phyloP scores from a whole-genome alignment of 64 coral and sea anemone genomes.

The Astreopora myriophthalma region DNA sequence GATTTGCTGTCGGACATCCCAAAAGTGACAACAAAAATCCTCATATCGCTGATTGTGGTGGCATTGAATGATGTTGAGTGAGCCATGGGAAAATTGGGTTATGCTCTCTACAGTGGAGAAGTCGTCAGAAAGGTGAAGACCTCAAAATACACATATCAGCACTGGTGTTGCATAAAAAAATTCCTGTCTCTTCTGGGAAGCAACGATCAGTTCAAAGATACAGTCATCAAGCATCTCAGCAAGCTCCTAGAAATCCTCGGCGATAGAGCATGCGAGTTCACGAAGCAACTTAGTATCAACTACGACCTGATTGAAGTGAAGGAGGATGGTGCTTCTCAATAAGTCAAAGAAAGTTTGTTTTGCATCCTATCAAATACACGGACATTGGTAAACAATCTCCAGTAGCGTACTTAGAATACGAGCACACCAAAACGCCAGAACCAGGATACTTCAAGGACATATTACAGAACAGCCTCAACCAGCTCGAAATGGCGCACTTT shows the following conservation, averaged over 20 bases:
- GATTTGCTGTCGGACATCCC: background rate
- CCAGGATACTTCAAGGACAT: constrained; percentile 25
- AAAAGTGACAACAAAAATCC: background rate
- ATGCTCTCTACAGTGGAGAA: background rate
- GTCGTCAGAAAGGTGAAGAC: background rate
- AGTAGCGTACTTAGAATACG: background rate
- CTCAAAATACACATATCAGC: background rate
- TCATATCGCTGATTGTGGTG: background rate
- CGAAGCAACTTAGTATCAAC: background rate
- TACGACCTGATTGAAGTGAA: constrained; percentile 7
- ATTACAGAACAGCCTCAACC: constrained; percentile 16
- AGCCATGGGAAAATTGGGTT: background rate
- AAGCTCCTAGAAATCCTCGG: background rate
- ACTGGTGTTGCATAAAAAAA: background rate
- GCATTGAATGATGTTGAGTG: constrained; percentile 2
- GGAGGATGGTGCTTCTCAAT: constrained; percentile 29
- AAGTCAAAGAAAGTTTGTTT: background rate
- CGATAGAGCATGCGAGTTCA: background rate
- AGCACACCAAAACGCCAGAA: background rate
- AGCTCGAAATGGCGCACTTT: background rate
- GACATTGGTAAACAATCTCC: background rate
- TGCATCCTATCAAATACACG: background rate
- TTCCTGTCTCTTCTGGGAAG: constrained; percentile 24
- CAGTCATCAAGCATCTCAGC: background rate
- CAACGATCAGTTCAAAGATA: background rate